Evolutionary conservation across 2,888 invertebrate species (phyloP).

Genomic region (Papilio gigon): DNA sequence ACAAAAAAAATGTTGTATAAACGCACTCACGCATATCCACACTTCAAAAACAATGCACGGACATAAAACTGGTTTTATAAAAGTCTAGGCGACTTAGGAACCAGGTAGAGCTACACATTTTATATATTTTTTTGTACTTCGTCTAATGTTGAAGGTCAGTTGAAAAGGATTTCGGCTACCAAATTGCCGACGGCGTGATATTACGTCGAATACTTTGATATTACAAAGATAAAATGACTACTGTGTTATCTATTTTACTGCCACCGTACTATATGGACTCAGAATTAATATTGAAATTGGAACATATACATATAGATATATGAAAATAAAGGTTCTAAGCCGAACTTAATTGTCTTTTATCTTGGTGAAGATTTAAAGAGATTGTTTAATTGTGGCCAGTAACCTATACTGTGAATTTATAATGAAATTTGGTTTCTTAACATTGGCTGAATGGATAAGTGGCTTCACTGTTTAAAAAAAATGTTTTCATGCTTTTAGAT

Average conservation of each 20-base stretch:
- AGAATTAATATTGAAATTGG: not conserved
- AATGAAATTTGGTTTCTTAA: too few relatives aligned
- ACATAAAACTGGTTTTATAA: slow-evolving; percentile 35
- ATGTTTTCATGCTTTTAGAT: not conserved
- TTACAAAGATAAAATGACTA: not conserved
- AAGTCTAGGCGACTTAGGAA: slow-evolving; percentile 31
- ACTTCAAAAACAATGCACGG: slow-evolving; percentile 15
- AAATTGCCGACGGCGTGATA: slow-evolving; percentile 14
- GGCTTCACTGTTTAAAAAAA: not conserved
- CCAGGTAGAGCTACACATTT: slow-evolving; percentile 28
- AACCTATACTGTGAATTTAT: not conserved
- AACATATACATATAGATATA: too few relatives aligned
- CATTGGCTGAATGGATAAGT: too few relatives aligned
- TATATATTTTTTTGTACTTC: slow-evolving; percentile 26
- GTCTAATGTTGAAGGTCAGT: slow-evolving; percentile 32
- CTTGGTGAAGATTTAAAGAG: too few relatives aligned
- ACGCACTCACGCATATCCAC: slow-evolving; percentile 31
- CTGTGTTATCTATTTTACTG: too few relatives aligned
- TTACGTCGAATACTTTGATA: slow-evolving; percentile 8
- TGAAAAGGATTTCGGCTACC: slow-evolving; percentile 27
- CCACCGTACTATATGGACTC: too few relatives aligned
- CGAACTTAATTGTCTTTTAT: too few relatives aligned
- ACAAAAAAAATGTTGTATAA: slow-evolving; percentile 12
- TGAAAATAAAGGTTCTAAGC: too few relatives aligned
- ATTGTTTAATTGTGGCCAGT: not conserved